Base-by-base conservation (phyloP, 2,888 invertebrate species). In the Halictus quadricinctus region DNA sequence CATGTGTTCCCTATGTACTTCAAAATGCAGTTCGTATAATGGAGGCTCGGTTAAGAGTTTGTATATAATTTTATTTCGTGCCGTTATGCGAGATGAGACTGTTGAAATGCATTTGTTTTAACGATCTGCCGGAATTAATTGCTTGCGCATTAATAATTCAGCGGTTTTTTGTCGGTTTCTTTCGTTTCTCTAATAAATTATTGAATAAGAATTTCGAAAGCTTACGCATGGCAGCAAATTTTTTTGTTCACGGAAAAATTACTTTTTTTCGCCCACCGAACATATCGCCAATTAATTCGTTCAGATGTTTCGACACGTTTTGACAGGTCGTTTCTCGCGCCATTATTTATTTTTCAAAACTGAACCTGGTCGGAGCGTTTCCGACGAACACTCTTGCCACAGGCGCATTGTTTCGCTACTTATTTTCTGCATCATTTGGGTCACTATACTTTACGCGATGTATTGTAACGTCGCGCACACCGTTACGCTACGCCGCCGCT, bases 391-490 rank as follows among this genome's bases (percentile, higher is more conserved):
- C 1, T 72, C 7, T 77, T 64, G 5, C 21, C 46, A 5, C 29
- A 10, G 13, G 25, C 36, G n/a, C 60, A 64, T 43, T 25, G 25
- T 64, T 36, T 46, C 36, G 6, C 18, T 18, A 25, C 54, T 78
- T 72, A 41, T 78, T 84, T 84, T 75, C 77, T 12, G 74, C 29
- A 54, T 72, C 70, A 78, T 77, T 78, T 75, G 36, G 77, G 70
- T 81, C 84, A 70, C 36, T 64, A 74, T 58, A 78, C 77, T 81
- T 74, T 75, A 78, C 77, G 70, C 78, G 82, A 84, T 64, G 74
- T 64, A 84, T 82, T 75, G 83, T 82, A 75, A 75, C 43, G 60
- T 74, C 74, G 72, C 54, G 74, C 70, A 50, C 81, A 82, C 78
- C 82, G 78, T 84, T 84, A 84, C 78, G 25, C 69, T n/a, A 50